Evolutionary conservation across 2,113 vertebrate species (phyloP).

Genomic region (Pachyramphus minor): DNA sequence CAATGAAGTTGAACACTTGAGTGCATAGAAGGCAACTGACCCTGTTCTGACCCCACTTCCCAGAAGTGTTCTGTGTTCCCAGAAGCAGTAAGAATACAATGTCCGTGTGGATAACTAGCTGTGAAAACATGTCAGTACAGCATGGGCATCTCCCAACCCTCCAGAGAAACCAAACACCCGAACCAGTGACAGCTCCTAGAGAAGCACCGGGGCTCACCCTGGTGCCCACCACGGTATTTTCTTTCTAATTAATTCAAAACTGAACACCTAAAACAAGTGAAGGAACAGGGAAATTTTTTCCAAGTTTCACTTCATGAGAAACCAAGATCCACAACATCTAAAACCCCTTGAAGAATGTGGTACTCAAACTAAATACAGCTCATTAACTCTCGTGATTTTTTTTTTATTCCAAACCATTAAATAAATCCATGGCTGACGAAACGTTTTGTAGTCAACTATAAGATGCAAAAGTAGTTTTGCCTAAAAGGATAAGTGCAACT

Average conservation of each 20-base stretch:
- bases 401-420: neutral
- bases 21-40: neutral
- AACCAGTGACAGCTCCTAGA: neutral
- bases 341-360: neutral
- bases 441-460: neutral
- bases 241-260: neutral
- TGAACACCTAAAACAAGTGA: neutral
- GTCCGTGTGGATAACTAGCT: neutral
- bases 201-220: neutral
- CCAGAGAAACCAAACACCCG: neutral
- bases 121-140: accelerated
- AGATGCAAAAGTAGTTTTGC: neutral
- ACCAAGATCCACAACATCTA: neutral
- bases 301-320: neutral
- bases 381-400: neutral
- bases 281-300: neutral
- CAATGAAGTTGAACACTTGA: neutral
- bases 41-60: neutral
- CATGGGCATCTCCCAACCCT: neutral
- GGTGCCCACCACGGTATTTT: neutral
- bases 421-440: neutral
- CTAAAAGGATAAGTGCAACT: neutral
- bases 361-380: neutral
- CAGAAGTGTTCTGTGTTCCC: neutral
- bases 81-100: neutral